Base-by-base conservation (phyloP, 2,113 vertebrate genomes). In the Podiceps cristatus region DNA sequence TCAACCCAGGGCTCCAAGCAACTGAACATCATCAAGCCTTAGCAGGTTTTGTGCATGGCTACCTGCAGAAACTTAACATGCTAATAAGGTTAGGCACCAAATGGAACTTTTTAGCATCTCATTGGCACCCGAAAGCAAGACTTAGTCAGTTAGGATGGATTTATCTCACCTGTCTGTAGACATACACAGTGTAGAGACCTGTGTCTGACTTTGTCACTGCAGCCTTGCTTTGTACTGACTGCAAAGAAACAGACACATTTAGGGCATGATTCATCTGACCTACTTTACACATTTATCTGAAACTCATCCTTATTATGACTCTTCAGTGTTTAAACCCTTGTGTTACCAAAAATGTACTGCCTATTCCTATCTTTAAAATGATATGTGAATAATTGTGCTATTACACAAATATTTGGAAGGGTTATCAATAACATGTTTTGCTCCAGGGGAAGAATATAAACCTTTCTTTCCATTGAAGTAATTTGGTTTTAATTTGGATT, bases 251-350 rank as follows among this genome's bases (percentile, higher is more conserved):
- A 60, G 77, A 52, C 40, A 17, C n/a, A 87, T 93, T 78, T 81
- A 85, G 89, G 84, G 29, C 93, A 73, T 60, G 87, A 58, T 49
- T 96, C 45, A 11, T 49, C 74, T 88, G 96, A 93, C 87, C 92
- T 94, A 93, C 81, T 97, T 96, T 75, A 72, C 16, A 6, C 66
- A 18, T 79, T 72, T 76, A 0, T 6, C 6, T 72, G 71, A 76
- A 79, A 62, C 33, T 82, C 33, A 20, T 62, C 27, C 58, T 67
- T 93, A 10, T 62, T 89, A 19, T 60, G 53, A 37, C 31, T 27
- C 40, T 75, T 37, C 1, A 49, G 40, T 67, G 35, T 81, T 82
- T 85, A 76, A 88, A 64, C 91, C 60, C 27, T 68, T 90, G 35
- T 22, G 18, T 69, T 88, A 84, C 29, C 0, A 0, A 35, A 76